These are phyloP conservation scores for Camelus dromedarius DNA, from an alignment of 2,113 vertebrate species.

Conservation along the genomic window DNA sequence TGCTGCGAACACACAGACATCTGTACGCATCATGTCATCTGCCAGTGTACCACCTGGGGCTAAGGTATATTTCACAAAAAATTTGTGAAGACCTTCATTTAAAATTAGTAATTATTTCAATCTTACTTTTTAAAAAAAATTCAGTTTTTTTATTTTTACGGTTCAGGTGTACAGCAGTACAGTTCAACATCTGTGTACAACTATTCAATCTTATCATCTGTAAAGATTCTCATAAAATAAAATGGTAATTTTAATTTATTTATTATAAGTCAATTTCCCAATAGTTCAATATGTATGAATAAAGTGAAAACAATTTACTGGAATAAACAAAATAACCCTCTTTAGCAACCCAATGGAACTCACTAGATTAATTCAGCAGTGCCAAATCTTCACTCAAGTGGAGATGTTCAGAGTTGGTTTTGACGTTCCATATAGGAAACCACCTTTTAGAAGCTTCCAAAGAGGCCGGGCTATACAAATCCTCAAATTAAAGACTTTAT, in stretches of 20 bases:
- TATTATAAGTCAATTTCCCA: background rate
- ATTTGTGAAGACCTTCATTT: background rate
- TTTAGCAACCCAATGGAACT: background rate
- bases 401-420: background rate
- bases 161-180: background rate
- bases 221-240: slow-evolving; percentile 44
- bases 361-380: background rate
- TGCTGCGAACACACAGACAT: slow-evolving; percentile 99
- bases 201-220: background rate
- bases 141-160: background rate
- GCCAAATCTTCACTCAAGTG: background rate
- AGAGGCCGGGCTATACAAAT: background rate
- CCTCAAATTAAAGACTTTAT: background rate
- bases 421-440: background rate
- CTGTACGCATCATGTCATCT: slow-evolving; percentile 98
- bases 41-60: slow-evolving; percentile 98
- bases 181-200: background rate
- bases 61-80: slow-evolving; percentile 76
- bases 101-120: background rate
- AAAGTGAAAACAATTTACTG: background rate
- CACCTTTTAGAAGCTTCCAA: background rate
- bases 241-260: background rate
- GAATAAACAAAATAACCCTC: background rate
- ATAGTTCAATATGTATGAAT: background rate
- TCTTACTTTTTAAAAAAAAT: background rate